These are phyloP conservation scores for Typhlichthys subterraneus DNA, from an alignment of 2,797 vertebrate genomes.

Conservation along the genomic window DNA sequence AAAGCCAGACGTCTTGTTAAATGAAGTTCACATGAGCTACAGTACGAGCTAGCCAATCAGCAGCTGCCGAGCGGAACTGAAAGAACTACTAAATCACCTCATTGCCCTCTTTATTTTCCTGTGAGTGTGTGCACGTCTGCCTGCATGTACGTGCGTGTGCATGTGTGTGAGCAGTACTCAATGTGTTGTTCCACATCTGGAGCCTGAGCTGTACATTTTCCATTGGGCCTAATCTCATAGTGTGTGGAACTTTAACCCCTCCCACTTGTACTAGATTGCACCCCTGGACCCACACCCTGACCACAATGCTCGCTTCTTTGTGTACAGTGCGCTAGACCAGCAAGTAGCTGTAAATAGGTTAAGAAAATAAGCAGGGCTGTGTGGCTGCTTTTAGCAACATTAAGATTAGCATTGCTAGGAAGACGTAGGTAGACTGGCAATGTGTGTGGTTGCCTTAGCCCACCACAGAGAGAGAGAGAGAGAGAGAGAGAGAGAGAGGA, in stretches of 20 bases:
- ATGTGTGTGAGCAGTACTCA: constrained; percentile 22
- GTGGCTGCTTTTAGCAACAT: background rate
- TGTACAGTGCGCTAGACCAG: background rate
- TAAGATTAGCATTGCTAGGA: background rate
- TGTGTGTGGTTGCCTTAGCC: constrained; percentile 10
- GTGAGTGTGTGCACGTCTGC: constrained; percentile 3
- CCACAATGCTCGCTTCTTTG: background rate
- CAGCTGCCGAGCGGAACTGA: constrained; percentile 61
- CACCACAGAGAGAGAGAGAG: background rate
- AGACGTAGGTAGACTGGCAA: background rate
- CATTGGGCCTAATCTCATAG: constrained; percentile 68
- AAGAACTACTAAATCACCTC: constrained; percentile 45
- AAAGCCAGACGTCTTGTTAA: constrained; percentile 35
- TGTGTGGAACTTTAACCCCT: constrained; percentile 42
- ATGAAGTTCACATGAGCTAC: constrained; percentile 48
- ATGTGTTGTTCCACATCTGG: constrained; percentile 75
- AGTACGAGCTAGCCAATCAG: constrained; percentile 63
- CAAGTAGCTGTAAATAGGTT: no score
- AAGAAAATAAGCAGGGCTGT: no score
- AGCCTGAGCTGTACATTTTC: constrained; percentile 67
- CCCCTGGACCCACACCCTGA: constrained; percentile 41
- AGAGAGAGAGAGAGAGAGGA: background rate
- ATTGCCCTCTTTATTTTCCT: constrained; percentile 46
- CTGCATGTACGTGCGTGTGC: constrained; percentile 17
- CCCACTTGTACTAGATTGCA: constrained; percentile 13